Base-by-base conservation (phyloP, 53 echinoderm and acorn worm genomes). In the Mesocentrotus franciscanus region DNA sequence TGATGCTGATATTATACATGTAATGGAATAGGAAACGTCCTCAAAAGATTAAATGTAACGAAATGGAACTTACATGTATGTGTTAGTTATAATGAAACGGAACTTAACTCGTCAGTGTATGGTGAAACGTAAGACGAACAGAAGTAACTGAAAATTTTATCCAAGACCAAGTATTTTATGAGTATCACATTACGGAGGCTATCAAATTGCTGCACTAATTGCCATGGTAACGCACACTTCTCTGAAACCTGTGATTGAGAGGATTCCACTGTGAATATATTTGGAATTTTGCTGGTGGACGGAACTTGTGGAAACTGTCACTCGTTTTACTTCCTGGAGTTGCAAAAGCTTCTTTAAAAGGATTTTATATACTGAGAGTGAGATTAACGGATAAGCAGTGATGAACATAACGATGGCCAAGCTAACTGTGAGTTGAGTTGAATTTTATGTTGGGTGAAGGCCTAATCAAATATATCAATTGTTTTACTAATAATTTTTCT, bases 341-440 rank as follows among this genome's bases (percentile, higher is more conserved):
- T 11, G 5, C 10, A 58, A 33, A 12, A 57, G 8, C 27, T 57
- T 20, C 9, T 8, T 12, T 18, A 9, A 58, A 57, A 87, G 58
- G 87, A 87, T 87, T 87, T 81, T 87, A 12, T 58, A 13, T 87
- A 58, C 58, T 1, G 1, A 58, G n/a, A 57, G 58, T 56, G n/a
- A n/a, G 11, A 56, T 10, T 13, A 58, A 29, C 29, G 1, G n/a
- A 87, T n/a, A 27, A 26, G 20, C 66, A 16, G 91, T 30, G 66
- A 91, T 91, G 91, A 91, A 91, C 58, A 66, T 91, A 10, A 91
- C 91, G 15, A 91, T 91, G 91, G 91, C 91, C 66, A 91, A 91
- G 91, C 16, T 91, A 91, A 64, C 91, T 35, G 91, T 91, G 32
- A 91, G 91, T 91, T 91, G 10, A 10, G 30, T 91, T 7, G 29